Conservation (phyloP, 2,797 vertebrate genomes). For the Gobionotothen gibberifrons region DNA sequence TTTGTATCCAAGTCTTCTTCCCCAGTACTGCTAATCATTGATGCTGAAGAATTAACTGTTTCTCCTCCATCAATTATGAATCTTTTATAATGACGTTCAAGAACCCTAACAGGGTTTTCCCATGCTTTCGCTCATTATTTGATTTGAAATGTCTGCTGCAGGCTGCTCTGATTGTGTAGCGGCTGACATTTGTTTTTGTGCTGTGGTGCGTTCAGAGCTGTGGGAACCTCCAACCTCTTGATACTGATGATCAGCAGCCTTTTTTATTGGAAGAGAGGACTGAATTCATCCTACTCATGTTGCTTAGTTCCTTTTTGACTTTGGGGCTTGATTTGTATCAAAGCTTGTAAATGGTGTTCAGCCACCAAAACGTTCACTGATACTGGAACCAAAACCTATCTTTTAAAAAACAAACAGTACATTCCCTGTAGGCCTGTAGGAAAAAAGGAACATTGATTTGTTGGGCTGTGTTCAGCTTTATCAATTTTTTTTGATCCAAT, state of each 20-base stretch:
- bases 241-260: constrained; percentile 49
- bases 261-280: constrained; percentile 28
- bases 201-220: constrained; percentile 45
- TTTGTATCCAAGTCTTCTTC: constrained; percentile 5
- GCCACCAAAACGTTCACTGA: background rate
- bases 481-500: constrained; percentile 19
- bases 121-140: constrained; percentile 40
- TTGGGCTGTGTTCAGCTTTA: constrained; percentile 12
- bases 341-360: constrained; percentile 29
- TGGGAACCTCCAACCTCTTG: constrained; percentile 45
- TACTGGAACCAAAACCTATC: constrained; percentile 10
- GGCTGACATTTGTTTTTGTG: constrained; percentile 62
- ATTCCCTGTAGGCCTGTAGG: constrained; percentile 19
- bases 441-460: constrained; percentile 7
- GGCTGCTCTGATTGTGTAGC: constrained; percentile 41
- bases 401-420: constrained; percentile 14
- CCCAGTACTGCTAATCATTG: constrained; percentile 25
- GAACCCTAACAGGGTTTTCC: constrained; percentile 12
- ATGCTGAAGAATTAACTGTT: constrained; percentile 8
- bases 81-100: constrained; percentile 44
- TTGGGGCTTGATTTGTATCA: constrained; percentile 38
- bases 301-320: constrained; percentile 42
- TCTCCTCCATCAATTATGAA: constrained; percentile 16
- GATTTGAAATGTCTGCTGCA: constrained; percentile 55
- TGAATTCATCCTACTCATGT: constrained; percentile 26